Percentiles rank a stretch among this genome's conserved stretches.
These are phyloP conservation scores for Xestia rhomboidea DNA, from an alignment of 2,888 invertebrate genomes.

Conservation along the genomic window DNA sequence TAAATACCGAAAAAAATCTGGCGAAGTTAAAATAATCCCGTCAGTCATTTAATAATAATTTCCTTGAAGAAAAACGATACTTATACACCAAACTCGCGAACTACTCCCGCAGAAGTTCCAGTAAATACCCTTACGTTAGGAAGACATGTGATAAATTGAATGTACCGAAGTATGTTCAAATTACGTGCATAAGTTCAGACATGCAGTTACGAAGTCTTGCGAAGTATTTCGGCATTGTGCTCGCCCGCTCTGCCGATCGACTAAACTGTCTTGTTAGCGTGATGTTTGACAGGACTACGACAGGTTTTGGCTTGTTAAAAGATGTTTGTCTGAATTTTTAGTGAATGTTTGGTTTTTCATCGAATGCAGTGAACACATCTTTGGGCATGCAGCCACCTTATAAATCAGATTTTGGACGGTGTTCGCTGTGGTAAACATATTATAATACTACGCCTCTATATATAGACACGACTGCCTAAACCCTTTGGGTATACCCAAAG, in stretches of 20 bases:
- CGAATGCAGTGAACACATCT: not conserved
- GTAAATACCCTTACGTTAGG: conserved; percentile 39
- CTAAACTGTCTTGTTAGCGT: conserved; percentile 49
- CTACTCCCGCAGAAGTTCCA: conserved; percentile 21
- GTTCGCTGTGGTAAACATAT: not conserved
- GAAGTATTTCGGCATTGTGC: conserved; percentile 57
- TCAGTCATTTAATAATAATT: not conserved
- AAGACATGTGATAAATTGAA: conserved; percentile 58
- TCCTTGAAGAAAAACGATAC: conserved; percentile 14
- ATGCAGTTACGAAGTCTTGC: conserved; percentile 47
- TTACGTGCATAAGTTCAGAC: conserved; percentile 52
- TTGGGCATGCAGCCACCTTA: not conserved
- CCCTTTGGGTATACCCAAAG: too few species aligned
- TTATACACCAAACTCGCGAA: conserved; percentile 1
- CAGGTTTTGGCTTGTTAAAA: not conserved
- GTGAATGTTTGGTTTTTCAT: not conserved
- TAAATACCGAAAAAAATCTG: too few species aligned
- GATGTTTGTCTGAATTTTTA: conserved; percentile 6
- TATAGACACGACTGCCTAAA: too few species aligned
- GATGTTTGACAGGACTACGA: conserved; percentile 24
- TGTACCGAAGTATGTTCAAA: conserved; percentile 53
- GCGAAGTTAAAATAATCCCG: too few species aligned
- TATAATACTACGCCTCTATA: not conserved
- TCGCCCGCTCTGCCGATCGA: conserved; percentile 20
- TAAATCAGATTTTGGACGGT: not conserved